phyloP scores from a whole-genome alignment of 2,797 vertebrate genomes.

The Thamnophis elegans region DNA sequence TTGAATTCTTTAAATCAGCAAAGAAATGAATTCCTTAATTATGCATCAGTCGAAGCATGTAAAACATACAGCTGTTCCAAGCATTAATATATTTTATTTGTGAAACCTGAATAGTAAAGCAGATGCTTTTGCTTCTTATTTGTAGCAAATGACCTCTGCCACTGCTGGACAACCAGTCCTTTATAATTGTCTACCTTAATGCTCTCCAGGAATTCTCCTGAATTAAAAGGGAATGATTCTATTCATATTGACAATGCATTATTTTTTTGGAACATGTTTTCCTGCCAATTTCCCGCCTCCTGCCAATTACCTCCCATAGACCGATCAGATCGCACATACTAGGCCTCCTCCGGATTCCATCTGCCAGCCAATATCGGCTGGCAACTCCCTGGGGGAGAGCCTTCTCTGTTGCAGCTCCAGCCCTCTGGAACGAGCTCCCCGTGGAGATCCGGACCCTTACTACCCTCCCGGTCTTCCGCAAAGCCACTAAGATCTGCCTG shows the following conservation, averaged over 20 bases:
- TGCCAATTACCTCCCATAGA: too few species aligned
- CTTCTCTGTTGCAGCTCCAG: too few species aligned
- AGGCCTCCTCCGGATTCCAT: too few species aligned
- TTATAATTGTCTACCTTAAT: not conserved
- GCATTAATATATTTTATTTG: conserved; percentile 1
- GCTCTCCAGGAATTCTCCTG: conserved; percentile 19
- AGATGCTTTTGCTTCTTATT: conserved; percentile 16
- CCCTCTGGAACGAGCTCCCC: too few species aligned
- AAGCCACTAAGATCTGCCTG: too few species aligned
- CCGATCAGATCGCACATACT: too few species aligned
- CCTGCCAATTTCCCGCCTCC: too few species aligned
- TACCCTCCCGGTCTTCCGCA: too few species aligned
- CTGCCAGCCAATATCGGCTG: too few species aligned
- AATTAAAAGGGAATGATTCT: conserved; percentile 41
- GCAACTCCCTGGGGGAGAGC: too few species aligned
- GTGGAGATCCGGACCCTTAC: too few species aligned
- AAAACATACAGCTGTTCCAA: not conserved
- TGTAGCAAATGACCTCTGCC: not conserved
- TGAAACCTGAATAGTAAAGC: conserved; percentile 12
- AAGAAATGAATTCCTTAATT: conserved; percentile 13
- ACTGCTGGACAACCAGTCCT: not conserved
- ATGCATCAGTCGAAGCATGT: not conserved
- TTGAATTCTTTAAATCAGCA: not conserved
- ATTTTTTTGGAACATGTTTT: conserved; percentile 47
- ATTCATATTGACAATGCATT: conserved; percentile 49